Base-by-base conservation (phyloP, 2,113 vertebrate species). In the Euleptes europaea region DNA sequence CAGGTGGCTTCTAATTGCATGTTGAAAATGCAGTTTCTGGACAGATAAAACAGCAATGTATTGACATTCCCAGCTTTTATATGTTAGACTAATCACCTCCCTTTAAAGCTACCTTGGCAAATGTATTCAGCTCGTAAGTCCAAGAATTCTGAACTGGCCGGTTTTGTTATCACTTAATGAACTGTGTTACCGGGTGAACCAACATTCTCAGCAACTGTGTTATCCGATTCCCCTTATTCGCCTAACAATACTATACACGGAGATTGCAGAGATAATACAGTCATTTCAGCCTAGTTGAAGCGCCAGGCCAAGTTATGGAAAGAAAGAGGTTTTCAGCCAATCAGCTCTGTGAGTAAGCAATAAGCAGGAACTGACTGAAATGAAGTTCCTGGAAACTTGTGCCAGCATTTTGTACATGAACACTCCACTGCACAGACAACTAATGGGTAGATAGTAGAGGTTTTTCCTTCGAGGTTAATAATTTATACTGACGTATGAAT, bases 361-460 rank as follows among this genome's bases (percentile, higher is more conserved):
- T 88, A 89, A 88, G 71, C 67, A 90, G 91, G 91, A 92, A 89
- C 91, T 91, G 91, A 82, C 74, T 86, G 85, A 28, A 89, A 87
- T 80, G 89, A 81, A 69, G 91, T 88, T 94, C 81, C 88, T 94
- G 93, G 90, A 92, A 91, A 91, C 49, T 87, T 87, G 74, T 54
- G 78, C 87, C 83, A 90, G 72, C 74, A 76, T 1, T 11, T 89
- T 90, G 76, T 38, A 47, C 60, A 85, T 14, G 47, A 42, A 63
- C 1, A 0, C 31, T 88, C 77, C n/a, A 71, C 38, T 0, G 0
- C 38, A 5, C 26, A 6, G 1, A 14, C 40, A 44, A 75, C 9
- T 74, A 80, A 19, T 63, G 21, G 26, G 60, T 63, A 63, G 23
- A 7, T 28, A 26, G 47, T 47, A 63, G 86, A 1, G 49, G 84